Base-by-base conservation (phyloP, 1,140 invertebrate species). In the Holotrichia oblita region DNA sequence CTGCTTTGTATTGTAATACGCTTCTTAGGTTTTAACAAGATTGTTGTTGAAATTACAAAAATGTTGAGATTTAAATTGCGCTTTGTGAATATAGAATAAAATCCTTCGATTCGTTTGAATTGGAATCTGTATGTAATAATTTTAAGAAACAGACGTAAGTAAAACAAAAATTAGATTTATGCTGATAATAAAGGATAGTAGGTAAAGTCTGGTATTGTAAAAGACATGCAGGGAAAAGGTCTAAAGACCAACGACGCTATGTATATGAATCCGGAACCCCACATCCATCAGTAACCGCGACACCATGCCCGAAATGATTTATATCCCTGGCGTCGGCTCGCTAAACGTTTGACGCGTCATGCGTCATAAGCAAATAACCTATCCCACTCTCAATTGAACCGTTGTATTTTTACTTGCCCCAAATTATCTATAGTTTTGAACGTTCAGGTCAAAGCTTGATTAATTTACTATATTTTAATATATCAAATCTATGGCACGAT, bases 301-400 rank as follows among this genome's bases (percentile, higher is more conserved):
- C 81, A 75, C 76, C 78, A 75, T 77, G 69, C 77, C 81, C 72
- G 76, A 77, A 69, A 81, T 82, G 81, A 82, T 82, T 82, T 82
- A 82, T 82, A 61, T 77, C 78, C 41, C 14, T 40, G 4, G 27
- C 81, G 81, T 79, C 81, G 81, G 73, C 77, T 81, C 59, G 80
- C 10, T 59, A 69, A 79, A 80, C 79, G 79, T 78, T 34, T 74
- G 78, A 80, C 78, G 77, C 78, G 81, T 81, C 80, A 82, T 82
- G 80, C 80, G 78, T 82, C 81, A 82, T 81, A 73, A 80, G 78
- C 80, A 81, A 82, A 81, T 80, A 82, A 82, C 80, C 80, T 79
- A 80, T 80, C 72, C 76, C 77, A 73, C 78, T 81, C 80, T 80
- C 81, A 81, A 82, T 82, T 81, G 78, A 81, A 81, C 80, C 79